Conservation (phyloP, 2,888 invertebrate species). For the Lamellibrachia columna region DNA sequence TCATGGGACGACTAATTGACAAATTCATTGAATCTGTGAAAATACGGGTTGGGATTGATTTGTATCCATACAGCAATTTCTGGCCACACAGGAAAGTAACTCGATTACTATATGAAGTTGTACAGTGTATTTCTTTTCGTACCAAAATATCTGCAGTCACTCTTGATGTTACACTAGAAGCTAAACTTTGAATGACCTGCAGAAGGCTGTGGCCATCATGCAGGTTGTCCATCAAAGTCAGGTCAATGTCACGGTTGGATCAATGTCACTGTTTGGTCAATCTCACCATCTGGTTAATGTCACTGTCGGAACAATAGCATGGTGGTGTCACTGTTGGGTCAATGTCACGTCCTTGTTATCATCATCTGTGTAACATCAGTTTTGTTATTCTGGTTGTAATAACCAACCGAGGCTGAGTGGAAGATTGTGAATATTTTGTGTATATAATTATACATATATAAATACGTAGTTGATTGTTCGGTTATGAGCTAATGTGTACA, state of each 20-base stretch:
- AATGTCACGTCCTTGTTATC: background rate
- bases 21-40: background rate
- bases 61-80: background rate
- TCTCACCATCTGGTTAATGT: background rate
- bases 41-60: background rate
- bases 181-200: background rate
- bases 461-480: conserved; percentile 6
- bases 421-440: conserved; percentile 16
- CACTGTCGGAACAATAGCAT: too few relatives aligned
- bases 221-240: background rate
- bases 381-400: background rate
- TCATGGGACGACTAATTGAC: background rate
- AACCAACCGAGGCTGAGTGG: background rate
- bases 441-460: conserved; percentile 16
- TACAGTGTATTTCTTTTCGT: background rate
- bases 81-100: background rate
- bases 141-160: background rate
- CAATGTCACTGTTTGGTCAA: background rate
- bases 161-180: background rate
- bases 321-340: background rate
- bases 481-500: conserved; percentile 16
- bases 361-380: background rate
- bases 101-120: conserved; percentile 2
- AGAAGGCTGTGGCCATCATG: background rate
- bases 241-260: background rate